Evolutionary conservation across 2,797 vertebrate species (phyloP).

Genomic region (Cryptoprocta ferox): DNA sequence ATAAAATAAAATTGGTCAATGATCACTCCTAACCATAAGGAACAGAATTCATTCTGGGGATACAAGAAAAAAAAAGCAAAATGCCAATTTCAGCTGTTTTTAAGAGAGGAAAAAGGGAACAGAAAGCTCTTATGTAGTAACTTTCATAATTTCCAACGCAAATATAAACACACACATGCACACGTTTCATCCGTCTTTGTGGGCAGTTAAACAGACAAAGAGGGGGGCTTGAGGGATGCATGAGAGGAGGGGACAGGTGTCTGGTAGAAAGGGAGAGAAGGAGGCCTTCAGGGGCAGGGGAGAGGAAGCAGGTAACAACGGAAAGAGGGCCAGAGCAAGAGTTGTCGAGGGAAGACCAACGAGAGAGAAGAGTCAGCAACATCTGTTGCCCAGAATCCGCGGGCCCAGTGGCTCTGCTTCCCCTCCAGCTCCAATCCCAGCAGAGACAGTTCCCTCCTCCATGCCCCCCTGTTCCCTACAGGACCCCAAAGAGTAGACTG

Average conservation of each 20-base stretch:
- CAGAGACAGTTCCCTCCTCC: not conserved
- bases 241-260: not conserved
- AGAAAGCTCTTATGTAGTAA: not conserved
- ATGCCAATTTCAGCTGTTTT: not conserved
- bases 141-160: constrained; percentile 4
- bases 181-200: not conserved
- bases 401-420: fast-evolving
- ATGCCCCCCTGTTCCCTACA: not conserved
- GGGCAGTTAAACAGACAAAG: not conserved
- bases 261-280: not conserved
- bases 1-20: not conserved
- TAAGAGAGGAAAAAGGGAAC: not conserved
- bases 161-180: not conserved
- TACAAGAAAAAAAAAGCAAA: not conserved
- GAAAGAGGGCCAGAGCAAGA: not conserved
- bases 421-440: not conserved
- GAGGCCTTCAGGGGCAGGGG: not conserved
- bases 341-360: not conserved
- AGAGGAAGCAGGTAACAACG: not conserved
- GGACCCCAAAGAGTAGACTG: not conserved
- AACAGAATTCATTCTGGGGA: not conserved
- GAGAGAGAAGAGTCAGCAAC: not conserved
- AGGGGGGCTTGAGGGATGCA: not conserved
- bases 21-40: not conserved
- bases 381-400: fast-evolving